phyloP scores from a whole-genome alignment of 2,888 invertebrate species.

The Cryptus viduatorius region DNA sequence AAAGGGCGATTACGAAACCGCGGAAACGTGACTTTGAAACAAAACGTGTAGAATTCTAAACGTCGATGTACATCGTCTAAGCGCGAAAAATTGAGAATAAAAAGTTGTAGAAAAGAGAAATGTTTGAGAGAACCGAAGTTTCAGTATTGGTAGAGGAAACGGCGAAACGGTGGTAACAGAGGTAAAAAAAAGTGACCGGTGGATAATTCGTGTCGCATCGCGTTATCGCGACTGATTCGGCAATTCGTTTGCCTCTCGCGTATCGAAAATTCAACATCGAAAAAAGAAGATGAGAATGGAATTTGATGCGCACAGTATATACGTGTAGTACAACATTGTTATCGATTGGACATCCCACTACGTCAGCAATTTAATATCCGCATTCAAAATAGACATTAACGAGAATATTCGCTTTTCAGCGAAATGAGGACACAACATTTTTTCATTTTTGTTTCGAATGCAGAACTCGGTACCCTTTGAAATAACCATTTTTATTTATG shows the following conservation, averaged over 20 bases:
- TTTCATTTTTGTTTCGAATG: background rate
- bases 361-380: too few species aligned
- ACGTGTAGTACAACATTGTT: too few species aligned
- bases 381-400: too few species aligned
- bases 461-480: background rate
- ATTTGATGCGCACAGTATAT: too few species aligned
- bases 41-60: background rate
- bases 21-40: background rate
- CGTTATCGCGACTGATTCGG: too few species aligned
- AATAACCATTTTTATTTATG: background rate
- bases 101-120: background rate
- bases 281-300: too few species aligned
- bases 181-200: background rate
- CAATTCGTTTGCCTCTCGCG: too few species aligned
- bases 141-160: background rate
- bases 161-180: background rate
- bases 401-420: too few species aligned
- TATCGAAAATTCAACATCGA: too few species aligned
- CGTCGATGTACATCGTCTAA: background rate
- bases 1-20: background rate
- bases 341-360: too few species aligned
- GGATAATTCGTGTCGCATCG: background rate
- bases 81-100: background rate
- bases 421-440: too few species aligned
- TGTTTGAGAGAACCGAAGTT: background rate